Evolutionary conservation across 2,113 vertebrate genomes (phyloP).

Genomic region (Saguinus imperator): DNA sequence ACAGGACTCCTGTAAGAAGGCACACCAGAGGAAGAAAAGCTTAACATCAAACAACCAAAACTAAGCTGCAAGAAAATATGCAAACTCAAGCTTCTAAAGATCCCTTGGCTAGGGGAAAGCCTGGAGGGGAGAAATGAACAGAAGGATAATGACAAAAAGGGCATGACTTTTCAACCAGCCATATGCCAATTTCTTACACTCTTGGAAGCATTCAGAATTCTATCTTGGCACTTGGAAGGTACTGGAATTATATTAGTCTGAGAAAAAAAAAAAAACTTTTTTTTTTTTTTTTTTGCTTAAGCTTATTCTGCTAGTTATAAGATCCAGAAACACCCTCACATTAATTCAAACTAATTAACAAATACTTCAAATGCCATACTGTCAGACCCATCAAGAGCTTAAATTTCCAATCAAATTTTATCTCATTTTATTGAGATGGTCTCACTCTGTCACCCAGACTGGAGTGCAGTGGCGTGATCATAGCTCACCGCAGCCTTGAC

Average conservation of each 20-base stretch:
- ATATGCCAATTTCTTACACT: background rate
- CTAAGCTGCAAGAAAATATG: background rate
- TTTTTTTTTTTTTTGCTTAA: slow-evolving; percentile 22
- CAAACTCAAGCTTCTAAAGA: background rate
- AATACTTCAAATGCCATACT: background rate
- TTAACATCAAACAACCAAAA: background rate
- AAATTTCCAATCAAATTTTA: background rate
- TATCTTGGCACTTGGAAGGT: background rate
- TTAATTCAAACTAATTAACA: slow-evolving; percentile 10
- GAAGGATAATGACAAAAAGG: background rate
- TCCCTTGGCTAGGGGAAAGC: background rate
- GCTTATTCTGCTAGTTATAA: slow-evolving; percentile 4
- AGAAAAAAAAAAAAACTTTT: slow-evolving; percentile 3
- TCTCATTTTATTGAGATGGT: background rate
- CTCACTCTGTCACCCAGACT: too few relatives aligned
- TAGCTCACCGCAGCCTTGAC: too few relatives aligned
- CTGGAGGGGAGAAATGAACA: background rate
- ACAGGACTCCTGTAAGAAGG: background rate
- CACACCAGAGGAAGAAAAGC: background rate
- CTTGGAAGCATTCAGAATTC: background rate
- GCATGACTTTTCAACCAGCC: background rate
- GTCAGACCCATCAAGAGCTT: background rate
- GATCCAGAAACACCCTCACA: background rate
- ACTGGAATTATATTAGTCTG: background rate
- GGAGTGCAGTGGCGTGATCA: too few relatives aligned